A percentile compares a stretch with the other conserved stretches of the same genome.
Evolutionary conservation across 2,888 invertebrate genomes (phyloP).

Genomic region (Spilarctia lutea): DNA sequence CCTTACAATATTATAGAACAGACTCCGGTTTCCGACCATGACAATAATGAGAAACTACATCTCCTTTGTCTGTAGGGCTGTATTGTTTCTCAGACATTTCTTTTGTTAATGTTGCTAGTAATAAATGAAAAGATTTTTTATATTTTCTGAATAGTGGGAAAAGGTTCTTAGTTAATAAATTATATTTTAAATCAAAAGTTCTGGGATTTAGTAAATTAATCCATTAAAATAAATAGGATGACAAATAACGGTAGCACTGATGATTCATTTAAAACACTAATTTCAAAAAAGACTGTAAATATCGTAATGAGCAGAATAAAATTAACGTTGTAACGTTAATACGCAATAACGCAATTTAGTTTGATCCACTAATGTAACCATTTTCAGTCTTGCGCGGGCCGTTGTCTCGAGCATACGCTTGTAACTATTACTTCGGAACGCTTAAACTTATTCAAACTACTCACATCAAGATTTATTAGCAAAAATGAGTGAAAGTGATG

Average conservation of each 20-base stretch:
- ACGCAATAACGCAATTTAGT: no score
- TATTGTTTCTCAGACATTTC: neutral
- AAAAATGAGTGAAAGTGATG: no score
- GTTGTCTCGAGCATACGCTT: no score
- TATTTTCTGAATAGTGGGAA: neutral
- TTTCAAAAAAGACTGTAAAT: no score
- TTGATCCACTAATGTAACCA: no score
- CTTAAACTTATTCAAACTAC: no score
- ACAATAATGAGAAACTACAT: slow-evolving; percentile 1
- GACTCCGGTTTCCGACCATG: neutral
- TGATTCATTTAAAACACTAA: no score
- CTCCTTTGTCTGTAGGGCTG: neutral
- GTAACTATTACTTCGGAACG: no score
- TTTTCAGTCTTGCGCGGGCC: no score
- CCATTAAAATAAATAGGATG: neutral
- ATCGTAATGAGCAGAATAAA: no score
- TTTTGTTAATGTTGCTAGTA: neutral
- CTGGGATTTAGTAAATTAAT: neutral
- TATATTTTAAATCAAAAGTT: neutral
- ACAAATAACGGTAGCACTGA: neutral
- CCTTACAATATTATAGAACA: neutral
- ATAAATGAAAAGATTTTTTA: neutral
- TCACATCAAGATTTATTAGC: no score
- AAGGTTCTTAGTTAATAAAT: neutral
- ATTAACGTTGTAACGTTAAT: no score